phyloP scores from a whole-genome alignment of 1,140 invertebrate species.

The Drosophila rufa region DNA sequence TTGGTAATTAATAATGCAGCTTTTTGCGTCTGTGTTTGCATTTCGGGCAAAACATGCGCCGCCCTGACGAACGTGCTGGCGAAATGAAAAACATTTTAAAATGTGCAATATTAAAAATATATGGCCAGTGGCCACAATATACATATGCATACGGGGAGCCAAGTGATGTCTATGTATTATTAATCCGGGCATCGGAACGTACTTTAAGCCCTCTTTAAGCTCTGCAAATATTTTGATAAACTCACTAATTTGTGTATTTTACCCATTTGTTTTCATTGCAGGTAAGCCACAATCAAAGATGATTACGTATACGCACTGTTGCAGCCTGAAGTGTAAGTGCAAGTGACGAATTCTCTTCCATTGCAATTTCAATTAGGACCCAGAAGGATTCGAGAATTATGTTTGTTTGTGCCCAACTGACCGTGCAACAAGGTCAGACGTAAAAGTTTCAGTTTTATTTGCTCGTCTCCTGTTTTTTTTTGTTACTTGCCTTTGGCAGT shows the following conservation, averaged over 20 bases:
- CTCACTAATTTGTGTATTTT: constrained; percentile 10
- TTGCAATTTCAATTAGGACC: constrained; percentile 58
- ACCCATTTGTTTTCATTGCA: constrained; percentile 34
- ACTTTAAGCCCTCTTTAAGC: constrained; percentile 17
- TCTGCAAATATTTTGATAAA: constrained; percentile 3
- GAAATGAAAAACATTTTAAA: constrained; percentile 46
- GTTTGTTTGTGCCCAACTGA: constrained; percentile 50
- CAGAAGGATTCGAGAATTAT: constrained; percentile 24
- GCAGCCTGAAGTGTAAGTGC: constrained; percentile 55
- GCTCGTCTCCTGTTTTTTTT: constrained; percentile 10
- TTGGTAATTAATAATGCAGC: constrained; percentile 41
- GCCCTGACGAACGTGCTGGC: constrained; percentile 16
- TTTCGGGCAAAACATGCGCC: constrained; percentile 30
- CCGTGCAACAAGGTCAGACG: constrained; percentile 67
- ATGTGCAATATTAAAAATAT: constrained; percentile 32
- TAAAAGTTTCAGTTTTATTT: constrained; percentile 54
- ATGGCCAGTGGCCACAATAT: constrained; percentile 16
- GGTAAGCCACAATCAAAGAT: constrained; percentile 57
- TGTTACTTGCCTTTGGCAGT: constrained; percentile 23
- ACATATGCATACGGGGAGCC: neutral
- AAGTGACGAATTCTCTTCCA: constrained; percentile 44
- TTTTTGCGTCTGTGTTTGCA: constrained; percentile 32
- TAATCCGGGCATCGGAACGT: constrained; percentile 14
- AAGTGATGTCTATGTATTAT: constrained; percentile 39
- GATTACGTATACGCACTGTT: constrained; percentile 32